Evolutionary conservation across 2,797 vertebrate genomes (phyloP), one percentile per base, ranked within the genome.

Genomic region (Darevskia mixta): DNA sequence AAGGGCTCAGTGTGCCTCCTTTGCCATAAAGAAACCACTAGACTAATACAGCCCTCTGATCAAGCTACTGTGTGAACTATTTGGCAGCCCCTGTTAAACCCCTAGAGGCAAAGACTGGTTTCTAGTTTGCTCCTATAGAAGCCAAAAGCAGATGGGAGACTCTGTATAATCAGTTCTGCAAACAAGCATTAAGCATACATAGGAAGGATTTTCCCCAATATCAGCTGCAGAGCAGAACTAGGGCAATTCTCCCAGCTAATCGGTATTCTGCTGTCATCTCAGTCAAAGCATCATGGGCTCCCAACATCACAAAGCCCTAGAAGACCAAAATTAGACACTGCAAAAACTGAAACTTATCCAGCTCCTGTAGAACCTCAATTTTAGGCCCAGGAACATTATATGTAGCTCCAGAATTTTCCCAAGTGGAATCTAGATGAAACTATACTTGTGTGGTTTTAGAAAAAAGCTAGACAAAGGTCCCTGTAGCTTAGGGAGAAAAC

Each of bases 81-180:
- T 76, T 90, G 86, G 89, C 49, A 58, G 15, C 8, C 32, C 29
- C 11, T 20, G 25, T 82, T 25, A 61, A 87, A 45, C 69, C 76
- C 13, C 49, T 75, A 43, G 72, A 81, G 88, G 69, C 69, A 83
- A 76, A 29, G 10, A 29, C 83, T 58, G 77, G 43, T 83, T 58
- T 87, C 77, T 61, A 90, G 43, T 76, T 87, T 73, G 38, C n/a
- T 35, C 61, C n/a, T 77, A 41, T n/a, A 55, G 61, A 81, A 81
- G 72, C 71, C 61, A 76, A 67, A 67, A 61, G 13, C 79, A 77
- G 82, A 81, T 71, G 82, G 71, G 72, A 87, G 66, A 67, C 71
- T 41, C 76, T 38, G 20, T 41, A 73, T 79, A 75, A 85, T 66
- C 83, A 82, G 58, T 89, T 89, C 41, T 6, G 35, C 79, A 76